phyloP scores from a whole-genome alignment of 2,797 vertebrate species.

The Alfaro cultratus region DNA sequence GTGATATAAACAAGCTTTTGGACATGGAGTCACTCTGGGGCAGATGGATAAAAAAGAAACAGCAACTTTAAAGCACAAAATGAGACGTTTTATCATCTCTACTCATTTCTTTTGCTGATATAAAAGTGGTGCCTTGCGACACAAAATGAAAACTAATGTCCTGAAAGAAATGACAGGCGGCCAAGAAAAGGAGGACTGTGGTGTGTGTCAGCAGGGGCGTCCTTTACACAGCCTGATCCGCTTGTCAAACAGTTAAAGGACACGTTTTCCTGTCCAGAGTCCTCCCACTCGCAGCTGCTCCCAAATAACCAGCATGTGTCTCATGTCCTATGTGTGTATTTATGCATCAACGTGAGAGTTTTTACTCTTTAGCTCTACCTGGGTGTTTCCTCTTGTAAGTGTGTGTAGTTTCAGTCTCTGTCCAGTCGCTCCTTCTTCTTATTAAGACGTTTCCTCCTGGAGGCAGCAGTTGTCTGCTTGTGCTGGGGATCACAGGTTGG shows the following conservation, averaged over 20 bases:
- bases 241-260: conserved; percentile 55
- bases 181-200: conserved; percentile 32
- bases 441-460: conserved; percentile 45
- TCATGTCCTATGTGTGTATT: conserved; percentile 31
- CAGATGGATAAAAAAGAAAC: background rate
- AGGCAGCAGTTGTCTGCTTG: conserved; percentile 30
- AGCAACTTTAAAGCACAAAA: background rate
- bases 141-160: conserved; percentile 1
- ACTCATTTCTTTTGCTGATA: background rate
- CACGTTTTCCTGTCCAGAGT: conserved; percentile 59
- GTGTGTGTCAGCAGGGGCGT: conserved; percentile 47
- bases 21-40: background rate
- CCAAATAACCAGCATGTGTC: conserved; percentile 50
- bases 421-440: conserved; percentile 44
- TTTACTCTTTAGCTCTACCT: conserved; percentile 21
- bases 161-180: background rate
- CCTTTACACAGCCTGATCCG: conserved; percentile 44
- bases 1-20: background rate
- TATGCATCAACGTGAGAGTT: conserved; percentile 14
- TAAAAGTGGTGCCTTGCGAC: background rate
- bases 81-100: background rate
- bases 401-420: conserved; percentile 31
- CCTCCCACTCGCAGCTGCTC: conserved; percentile 76
- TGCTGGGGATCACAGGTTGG: conserved; percentile 37
- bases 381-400: background rate